Conservation (phyloP, 2,888 invertebrate genomes). For the Brenthis hecate region DNA sequence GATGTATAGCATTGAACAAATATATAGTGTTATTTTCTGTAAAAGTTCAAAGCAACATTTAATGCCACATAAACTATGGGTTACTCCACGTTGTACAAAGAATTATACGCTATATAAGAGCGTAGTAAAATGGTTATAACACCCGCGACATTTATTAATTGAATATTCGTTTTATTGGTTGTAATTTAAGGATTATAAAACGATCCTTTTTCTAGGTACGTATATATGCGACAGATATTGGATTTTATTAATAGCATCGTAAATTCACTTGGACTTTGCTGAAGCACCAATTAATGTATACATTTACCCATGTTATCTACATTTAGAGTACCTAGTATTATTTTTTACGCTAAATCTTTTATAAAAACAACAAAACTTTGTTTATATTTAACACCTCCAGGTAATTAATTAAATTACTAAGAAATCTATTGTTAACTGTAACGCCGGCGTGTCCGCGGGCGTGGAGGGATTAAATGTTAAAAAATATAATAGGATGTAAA, state of each 20-base stretch:
- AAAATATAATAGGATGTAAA: no score
- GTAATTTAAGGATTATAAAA: slow-evolving; percentile 39
- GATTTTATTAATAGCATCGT: slow-evolving; percentile 32
- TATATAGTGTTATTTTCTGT: slow-evolving; percentile 7
- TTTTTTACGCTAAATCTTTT: no score
- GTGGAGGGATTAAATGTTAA: no score
- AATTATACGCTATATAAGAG: slow-evolving; percentile 21
- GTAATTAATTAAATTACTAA: no score
- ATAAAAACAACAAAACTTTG: no score
- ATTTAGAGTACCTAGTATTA: no score
- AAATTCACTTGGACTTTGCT: slow-evolving; percentile 25
- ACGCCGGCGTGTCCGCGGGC: no score
- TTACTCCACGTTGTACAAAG: slow-evolving; percentile 17
- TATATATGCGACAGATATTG: slow-evolving; percentile 10
- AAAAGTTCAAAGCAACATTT: slow-evolving; percentile 49
- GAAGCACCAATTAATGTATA: background rate
- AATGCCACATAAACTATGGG: slow-evolving; percentile 32
- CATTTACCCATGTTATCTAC: slow-evolving; percentile 2
- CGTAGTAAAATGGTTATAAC: slow-evolving; percentile 33
- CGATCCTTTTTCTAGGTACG: slow-evolving; percentile 24
- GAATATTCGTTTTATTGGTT: slow-evolving; percentile 39
- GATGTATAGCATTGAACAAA: slow-evolving; percentile 44
- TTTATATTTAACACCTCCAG: no score
- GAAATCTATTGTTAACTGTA: no score
- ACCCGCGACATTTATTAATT: slow-evolving; percentile 39